These are phyloP conservation scores for Chamaea fasciata DNA, from an alignment of 2,113 vertebrate genomes.

Conservation along the genomic window DNA sequence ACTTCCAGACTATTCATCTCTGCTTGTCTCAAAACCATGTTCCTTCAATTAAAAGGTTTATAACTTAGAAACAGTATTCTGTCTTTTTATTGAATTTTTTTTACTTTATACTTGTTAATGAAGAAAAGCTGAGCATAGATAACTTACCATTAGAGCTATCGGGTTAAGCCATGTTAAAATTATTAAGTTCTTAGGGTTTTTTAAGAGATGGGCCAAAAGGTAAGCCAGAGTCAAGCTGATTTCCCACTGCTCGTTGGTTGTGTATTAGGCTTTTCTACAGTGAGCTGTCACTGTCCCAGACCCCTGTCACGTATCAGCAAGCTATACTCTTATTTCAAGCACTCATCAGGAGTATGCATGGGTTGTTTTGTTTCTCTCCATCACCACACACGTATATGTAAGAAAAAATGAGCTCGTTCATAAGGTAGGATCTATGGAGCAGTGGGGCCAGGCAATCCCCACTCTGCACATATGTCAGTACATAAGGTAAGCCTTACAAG, in stretches of 20 bases:
- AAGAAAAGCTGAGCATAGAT: not conserved
- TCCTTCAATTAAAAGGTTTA: not conserved
- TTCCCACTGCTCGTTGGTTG: not conserved
- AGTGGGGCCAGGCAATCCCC: not conserved
- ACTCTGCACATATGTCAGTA: not conserved
- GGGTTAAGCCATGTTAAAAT: not conserved
- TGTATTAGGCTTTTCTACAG: not conserved
- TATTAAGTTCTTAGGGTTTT: not conserved
- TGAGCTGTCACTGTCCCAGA: not conserved
- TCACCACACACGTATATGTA: fast-evolving
- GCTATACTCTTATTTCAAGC: not conserved
- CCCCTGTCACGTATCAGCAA: not conserved
- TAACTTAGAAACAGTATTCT: not conserved
- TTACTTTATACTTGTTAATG: not conserved
- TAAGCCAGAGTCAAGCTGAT: not conserved
- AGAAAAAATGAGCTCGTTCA: not conserved
- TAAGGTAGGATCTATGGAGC: not conserved
- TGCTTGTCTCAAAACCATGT: not conserved
- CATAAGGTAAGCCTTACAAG: not conserved
- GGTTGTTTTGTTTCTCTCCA: not conserved
- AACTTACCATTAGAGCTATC: not conserved
- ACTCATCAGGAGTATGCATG: fast-evolving
- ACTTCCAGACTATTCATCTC: not conserved
- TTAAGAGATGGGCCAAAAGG: not conserved
- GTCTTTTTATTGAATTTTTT: not conserved